phyloP scores from a whole-genome alignment of 2,113 vertebrate species.

The Sinocyclocheilus anshuiensis region DNA sequence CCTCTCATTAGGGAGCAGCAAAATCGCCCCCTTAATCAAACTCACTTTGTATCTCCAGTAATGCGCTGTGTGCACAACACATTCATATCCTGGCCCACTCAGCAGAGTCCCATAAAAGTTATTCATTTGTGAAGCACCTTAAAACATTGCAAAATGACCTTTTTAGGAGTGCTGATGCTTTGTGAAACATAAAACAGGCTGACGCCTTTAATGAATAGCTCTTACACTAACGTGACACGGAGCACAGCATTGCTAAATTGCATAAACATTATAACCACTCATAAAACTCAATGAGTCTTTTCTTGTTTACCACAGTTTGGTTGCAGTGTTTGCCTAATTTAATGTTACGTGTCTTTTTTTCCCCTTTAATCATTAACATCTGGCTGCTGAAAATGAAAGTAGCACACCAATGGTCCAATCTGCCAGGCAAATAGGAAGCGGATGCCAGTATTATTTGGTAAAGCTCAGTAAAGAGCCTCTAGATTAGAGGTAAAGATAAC shows the following conservation, averaged over 20 bases:
- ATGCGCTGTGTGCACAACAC: conserved; percentile 47
- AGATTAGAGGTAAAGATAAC: conserved; percentile 64
- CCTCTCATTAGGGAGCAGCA: conserved; percentile 57
- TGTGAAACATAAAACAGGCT: conserved; percentile 49
- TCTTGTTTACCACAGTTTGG: conserved; percentile 76
- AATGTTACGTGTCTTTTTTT: conserved; percentile 83
- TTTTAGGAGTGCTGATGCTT: conserved; percentile 43
- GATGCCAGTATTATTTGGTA: conserved; percentile 62
- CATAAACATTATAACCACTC: conserved; percentile 80
- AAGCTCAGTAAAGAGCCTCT: conserved; percentile 60
- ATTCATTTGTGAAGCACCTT: conserved; percentile 52
- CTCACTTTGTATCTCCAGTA: conserved; percentile 46
- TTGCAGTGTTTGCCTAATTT: conserved; percentile 80
- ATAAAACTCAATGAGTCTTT: conserved; percentile 78
- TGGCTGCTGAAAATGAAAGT: conserved; percentile 79
- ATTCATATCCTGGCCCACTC: conserved; percentile 49
- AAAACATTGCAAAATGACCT: conserved; percentile 45
- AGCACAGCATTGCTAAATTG: conserved; percentile 81
- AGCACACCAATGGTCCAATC: conserved; percentile 71
- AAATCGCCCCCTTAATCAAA: conserved; percentile 56
- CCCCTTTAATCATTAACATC: conserved; percentile 83
- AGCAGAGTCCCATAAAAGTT: conserved; percentile 53
- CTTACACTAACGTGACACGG: conserved; percentile 70
- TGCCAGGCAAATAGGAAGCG: conserved; percentile 67
- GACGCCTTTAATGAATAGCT: conserved; percentile 69